Base-by-base conservation (phyloP, 2,888 invertebrate genomes). In the Calameuta idolon region DNA sequence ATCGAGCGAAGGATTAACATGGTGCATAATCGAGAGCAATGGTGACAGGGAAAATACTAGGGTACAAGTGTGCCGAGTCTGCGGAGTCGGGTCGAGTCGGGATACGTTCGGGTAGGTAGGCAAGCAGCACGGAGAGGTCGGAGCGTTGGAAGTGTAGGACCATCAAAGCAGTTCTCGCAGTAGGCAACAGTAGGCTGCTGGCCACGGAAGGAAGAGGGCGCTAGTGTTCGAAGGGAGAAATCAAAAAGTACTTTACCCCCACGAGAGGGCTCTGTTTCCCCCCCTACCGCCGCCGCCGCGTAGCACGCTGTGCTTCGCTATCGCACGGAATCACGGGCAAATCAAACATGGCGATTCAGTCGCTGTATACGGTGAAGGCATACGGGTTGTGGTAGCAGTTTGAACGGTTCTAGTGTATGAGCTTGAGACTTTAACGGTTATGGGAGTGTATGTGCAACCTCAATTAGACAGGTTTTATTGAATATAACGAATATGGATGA, bases 391-490 rank as follows among this genome's bases (percentile, higher is more conserved):
- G 81, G 84, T 80, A 77, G 74, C 79, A 76, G 78, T 76, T 83
- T 81, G 77, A 77, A 83, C 81, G 79, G 75, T 84, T 81, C 80
- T 77, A 79, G 76, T 84, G 80, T 79, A 81, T 81, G 79, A 84
- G 80, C 69, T 79, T 74, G 81, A 82, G 76, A 80, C 83, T 83
- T 83, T 94, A 94, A 94, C 94, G 94, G 94, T 93, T 76, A 80
- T 83, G 83, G 40, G 5, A 87, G 87, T 85, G 87, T 75, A 85
- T 86, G 88, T 89, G 88, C 86, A 83, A 84, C 83, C 79, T 83
- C 80, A 75, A 84, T 88, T 82, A 84, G 84, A 81, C 85, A 82
- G 79, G 85, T 87, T 82, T 82, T 85, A 79, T 78, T 86, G 69
- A 86, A 88, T 85, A 88, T 89, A 80, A 86, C 83, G 79, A 88